Base-by-base conservation (phyloP, 2,888 invertebrate genomes). In the Perithous albicinctus region DNA sequence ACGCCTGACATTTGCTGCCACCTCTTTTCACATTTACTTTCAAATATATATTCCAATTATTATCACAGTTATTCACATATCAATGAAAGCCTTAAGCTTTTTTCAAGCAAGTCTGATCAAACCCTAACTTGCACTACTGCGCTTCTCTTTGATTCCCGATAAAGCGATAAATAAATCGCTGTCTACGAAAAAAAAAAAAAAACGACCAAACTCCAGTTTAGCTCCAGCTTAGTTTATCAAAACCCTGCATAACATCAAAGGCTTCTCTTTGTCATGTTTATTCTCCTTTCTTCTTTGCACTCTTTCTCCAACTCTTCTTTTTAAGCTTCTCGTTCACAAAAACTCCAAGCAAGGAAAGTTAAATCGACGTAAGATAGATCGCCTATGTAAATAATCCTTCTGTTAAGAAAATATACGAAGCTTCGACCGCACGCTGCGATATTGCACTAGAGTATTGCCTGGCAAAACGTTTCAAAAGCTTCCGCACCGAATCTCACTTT, bases 1-100 rank as follows among this genome's bases (percentile, higher is more conserved):
- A 86, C 87, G 78, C 87, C 86, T 83, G 89, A 88, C 90, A 91
- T 90, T 82, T 87, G 86, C 77, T 72, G 20, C 0, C 2, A n/a
- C n/a, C 10, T 66, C 26, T 35, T 41, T 41, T 29, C 64, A 70
- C 76, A 41, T 54, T 54, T 20, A 63, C 20, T 5, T 35, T 26
- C n/a, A 15, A 29, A n/a, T 48, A 67, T 76, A 35, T 63, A 59
- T 43, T 0, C 20, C 73, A 43, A 51, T 29, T 56, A 64, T 77
- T 46, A 80, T 76, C 72, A 77, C 70, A 77, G 56, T 69, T 35
- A 35, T 56, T 66, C 56, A 56, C 66, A 51, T 75, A 29, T 32
- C 4, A 12, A 18, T 64, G 5, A 23, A 18, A 64, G 15, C 69
- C 20, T 48, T 69, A 54, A 46, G 12, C 0, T 56, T 29, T 59